Conservation (phyloP, 1,140 invertebrate genomes). For the Apis cerana region DNA sequence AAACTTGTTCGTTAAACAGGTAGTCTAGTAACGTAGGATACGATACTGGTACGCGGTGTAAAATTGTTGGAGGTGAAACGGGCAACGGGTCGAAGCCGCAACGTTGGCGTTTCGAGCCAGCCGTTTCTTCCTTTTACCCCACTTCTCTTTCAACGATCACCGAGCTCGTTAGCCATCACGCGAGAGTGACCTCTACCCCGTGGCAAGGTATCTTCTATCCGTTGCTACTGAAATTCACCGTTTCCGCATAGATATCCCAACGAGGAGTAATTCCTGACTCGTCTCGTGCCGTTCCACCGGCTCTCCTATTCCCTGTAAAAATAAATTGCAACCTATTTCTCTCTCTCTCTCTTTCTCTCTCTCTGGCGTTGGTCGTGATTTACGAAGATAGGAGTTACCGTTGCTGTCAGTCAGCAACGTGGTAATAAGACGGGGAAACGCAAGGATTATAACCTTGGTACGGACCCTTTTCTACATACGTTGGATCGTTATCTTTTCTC, state of each 20-base stretch:
- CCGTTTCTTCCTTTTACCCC: constrained; percentile 37
- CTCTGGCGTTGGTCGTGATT: constrained; percentile 48
- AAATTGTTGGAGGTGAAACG: constrained; percentile 65
- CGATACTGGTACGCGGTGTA: constrained; percentile 17
- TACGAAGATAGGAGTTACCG: constrained; percentile 38
- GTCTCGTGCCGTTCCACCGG: constrained; percentile 21
- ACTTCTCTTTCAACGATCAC: constrained; percentile 43
- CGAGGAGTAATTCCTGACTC: constrained; percentile 44
- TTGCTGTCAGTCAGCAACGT: background rate
- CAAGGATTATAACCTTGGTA: background rate
- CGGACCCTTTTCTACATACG: constrained; percentile 39
- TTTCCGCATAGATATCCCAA: constrained; percentile 59
- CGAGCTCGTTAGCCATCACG: constrained; percentile 66
- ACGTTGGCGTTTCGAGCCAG: constrained; percentile 46
- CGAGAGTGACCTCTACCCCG: constrained; percentile 60
- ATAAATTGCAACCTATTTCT: constrained; percentile 64
- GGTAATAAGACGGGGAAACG: background rate
- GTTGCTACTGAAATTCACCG: constrained; percentile 28
- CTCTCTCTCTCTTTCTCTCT: background rate
- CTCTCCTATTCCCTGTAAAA: constrained; percentile 62
- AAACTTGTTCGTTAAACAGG: constrained; percentile 27
- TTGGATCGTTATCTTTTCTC: constrained; percentile 48
- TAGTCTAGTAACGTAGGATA: background rate
- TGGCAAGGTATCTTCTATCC: constrained; percentile 48
- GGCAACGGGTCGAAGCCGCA: constrained; percentile 52